Evolutionary conservation across 2,797 vertebrate genomes (phyloP).

Genomic region (Ctenopoma multispine): DNA sequence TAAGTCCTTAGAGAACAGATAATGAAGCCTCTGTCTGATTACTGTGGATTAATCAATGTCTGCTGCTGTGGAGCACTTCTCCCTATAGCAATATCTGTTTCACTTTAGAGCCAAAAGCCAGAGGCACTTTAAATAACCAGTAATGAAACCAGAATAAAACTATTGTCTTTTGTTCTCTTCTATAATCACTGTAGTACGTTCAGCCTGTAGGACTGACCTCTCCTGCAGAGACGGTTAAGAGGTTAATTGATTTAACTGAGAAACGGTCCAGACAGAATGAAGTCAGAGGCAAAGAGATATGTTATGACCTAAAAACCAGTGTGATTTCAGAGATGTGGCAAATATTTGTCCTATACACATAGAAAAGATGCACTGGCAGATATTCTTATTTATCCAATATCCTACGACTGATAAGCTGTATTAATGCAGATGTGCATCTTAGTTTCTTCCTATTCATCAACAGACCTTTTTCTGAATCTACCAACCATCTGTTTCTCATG

Average conservation of each 20-base stretch:
- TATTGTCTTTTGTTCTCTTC: constrained; percentile 1
- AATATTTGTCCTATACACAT: background rate
- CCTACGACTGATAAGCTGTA: background rate
- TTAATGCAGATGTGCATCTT: constrained; percentile 15
- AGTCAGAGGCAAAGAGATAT: too few relatives aligned
- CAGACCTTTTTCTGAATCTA: constrained; percentile 12
- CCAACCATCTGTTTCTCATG: constrained; percentile 70
- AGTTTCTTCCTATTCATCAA: constrained; percentile 34
- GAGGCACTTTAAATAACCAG: background rate
- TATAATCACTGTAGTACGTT: background rate
- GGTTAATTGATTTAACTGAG: constrained; percentile 5
- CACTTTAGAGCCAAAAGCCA: constrained; percentile 22
- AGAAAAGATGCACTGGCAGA: background rate
- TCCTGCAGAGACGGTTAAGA: constrained; percentile 1
- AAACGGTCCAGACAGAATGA: background rate
- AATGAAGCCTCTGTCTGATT: constrained; percentile 47
- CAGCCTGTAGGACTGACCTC: background rate
- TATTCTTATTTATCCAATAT: background rate
- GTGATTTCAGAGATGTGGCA: background rate
- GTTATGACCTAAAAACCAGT: background rate
- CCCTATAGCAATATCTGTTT: constrained; percentile 20
- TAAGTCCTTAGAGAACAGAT: constrained; percentile 42
- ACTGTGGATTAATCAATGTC: constrained; percentile 59
- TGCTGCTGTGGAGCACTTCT: constrained; percentile 3
- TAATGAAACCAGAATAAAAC: constrained; percentile 31